These are phyloP conservation scores for Enteromius anoplus DNA, from an alignment of 2,797 vertebrate species.

Conservation along the genomic window DNA sequence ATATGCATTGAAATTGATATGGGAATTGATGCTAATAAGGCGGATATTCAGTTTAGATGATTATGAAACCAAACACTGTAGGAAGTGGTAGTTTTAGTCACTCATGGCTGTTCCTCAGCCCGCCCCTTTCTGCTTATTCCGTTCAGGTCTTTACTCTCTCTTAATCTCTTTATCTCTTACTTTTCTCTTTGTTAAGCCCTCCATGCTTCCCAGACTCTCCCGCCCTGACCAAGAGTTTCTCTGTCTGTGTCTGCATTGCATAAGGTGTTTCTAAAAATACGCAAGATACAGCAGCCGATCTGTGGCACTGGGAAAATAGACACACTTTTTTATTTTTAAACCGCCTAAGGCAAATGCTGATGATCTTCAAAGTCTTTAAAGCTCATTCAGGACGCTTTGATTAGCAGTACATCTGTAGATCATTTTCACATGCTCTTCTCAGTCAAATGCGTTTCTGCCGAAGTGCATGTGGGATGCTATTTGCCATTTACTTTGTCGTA, in stretches of 20 bases:
- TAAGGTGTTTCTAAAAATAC: conserved; percentile 75
- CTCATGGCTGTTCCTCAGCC: background rate
- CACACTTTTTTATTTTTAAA: conserved; percentile 51
- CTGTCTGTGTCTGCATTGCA: conserved; percentile 69
- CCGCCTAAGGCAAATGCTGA: conserved; percentile 20
- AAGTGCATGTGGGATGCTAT: background rate
- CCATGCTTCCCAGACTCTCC: conserved; percentile 50
- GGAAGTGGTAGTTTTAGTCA: conserved; percentile 18
- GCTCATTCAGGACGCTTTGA: conserved; percentile 10
- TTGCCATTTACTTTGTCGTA: conserved; percentile 1
- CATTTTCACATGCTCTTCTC: background rate
- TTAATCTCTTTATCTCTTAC: conserved; percentile 27
- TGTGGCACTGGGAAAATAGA: conserved; percentile 64
- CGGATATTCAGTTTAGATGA: conserved; percentile 18
- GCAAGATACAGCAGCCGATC: conserved; percentile 65
- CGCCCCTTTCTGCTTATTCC: conserved; percentile 28
- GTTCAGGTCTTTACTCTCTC: conserved; percentile 23
- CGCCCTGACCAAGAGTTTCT: conserved; percentile 64
- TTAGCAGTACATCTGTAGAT: background rate
- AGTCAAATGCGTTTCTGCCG: background rate
- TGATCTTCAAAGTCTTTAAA: conserved; percentile 27
- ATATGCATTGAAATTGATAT: conserved; percentile 12
- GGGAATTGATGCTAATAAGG: conserved; percentile 25
- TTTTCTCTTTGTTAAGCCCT: conserved; percentile 34
- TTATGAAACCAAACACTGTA: conserved; percentile 30